A percentile compares a stretch with the other conserved stretches of the same genome.
These are phyloP conservation scores for Aethes cnicana DNA, from an alignment of 2,888 invertebrate genomes.

Conservation along the genomic window DNA sequence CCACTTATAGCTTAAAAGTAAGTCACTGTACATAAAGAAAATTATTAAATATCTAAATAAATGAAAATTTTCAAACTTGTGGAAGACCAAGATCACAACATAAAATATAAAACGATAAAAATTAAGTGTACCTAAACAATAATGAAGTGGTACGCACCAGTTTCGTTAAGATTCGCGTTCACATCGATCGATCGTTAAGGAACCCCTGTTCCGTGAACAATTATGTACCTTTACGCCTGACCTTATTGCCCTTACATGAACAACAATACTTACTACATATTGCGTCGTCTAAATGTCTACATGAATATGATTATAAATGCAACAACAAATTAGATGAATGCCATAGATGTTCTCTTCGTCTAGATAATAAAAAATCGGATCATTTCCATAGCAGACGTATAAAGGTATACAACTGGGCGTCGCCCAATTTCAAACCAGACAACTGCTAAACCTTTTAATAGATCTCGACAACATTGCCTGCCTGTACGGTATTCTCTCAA, in stretches of 20 bases:
- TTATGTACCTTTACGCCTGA: not conserved
- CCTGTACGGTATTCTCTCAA: not conserved
- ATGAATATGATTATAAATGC: slow-evolving; percentile 21
- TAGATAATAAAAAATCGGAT: slow-evolving; percentile 8
- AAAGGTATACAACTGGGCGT: too few relatives aligned
- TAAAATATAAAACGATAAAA: slow-evolving; percentile 73
- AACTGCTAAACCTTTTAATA: not conserved
- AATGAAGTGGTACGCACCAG: slow-evolving; percentile 62
- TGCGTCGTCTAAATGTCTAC: too few relatives aligned
- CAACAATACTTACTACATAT: slow-evolving; percentile 2
- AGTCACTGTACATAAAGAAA: slow-evolving; percentile 64
- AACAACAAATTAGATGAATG: slow-evolving; percentile 24
- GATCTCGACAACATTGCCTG: slow-evolving; percentile 1
- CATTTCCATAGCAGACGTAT: not conserved
- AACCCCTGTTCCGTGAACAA: not conserved
- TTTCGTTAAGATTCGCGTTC: slow-evolving; percentile 32
- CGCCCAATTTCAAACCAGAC: too few relatives aligned
- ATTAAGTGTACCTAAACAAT: slow-evolving; percentile 56
- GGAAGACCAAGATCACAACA: slow-evolving; percentile 82
- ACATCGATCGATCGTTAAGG: not conserved
- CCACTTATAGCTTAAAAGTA: slow-evolving; percentile 47
- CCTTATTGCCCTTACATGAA: not conserved
- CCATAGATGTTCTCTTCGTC: slow-evolving; percentile 11
- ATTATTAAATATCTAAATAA: slow-evolving; percentile 66
- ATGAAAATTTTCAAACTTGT: slow-evolving; percentile 64